These are phyloP conservation scores for Limnephilus rhombicus DNA, from an alignment of 2,888 invertebrate genomes.

Conservation along the genomic window DNA sequence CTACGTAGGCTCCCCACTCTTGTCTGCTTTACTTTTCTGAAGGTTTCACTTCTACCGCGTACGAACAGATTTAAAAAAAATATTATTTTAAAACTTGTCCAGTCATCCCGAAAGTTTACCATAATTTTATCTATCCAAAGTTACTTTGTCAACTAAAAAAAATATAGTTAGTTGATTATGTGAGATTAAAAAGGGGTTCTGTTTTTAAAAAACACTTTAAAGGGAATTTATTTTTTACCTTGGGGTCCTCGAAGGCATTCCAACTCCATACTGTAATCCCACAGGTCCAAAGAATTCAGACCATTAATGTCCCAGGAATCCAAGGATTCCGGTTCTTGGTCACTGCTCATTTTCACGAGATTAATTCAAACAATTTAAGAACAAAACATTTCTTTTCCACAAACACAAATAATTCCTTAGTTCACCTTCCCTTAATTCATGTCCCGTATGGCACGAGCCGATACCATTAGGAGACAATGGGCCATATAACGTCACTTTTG, in stretches of 20 bases:
- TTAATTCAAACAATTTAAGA: constrained; percentile 1
- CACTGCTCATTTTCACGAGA: constrained; percentile 72
- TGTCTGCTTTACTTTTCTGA: no score
- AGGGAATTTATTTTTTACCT: constrained; percentile 74
- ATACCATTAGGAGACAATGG: not conserved
- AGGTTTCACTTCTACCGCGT: no score
- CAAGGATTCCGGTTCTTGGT: constrained; percentile 70
- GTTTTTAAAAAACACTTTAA: not conserved
- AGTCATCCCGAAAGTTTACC: no score
- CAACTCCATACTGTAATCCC: constrained; percentile 91
- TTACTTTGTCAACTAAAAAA: not conserved
- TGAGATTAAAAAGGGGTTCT: not conserved
- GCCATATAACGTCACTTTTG: not conserved
- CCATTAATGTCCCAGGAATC: constrained; percentile 76
- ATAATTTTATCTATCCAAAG: not conserved
- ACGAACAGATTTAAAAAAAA: no score
- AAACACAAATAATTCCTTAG: not conserved
- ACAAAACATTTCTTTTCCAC: not conserved
- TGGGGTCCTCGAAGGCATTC: constrained; percentile 85
- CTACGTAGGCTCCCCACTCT: no score
- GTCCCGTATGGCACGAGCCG: constrained; percentile 15
- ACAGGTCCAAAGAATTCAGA: constrained; percentile 86
- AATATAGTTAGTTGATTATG: no score
- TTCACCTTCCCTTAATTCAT: not conserved
- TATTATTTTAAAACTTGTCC: no score